These are phyloP conservation scores for Onychomys leucogaster DNA, from an alignment of 2,797 vertebrate species.

Conservation along the genomic window DNA sequence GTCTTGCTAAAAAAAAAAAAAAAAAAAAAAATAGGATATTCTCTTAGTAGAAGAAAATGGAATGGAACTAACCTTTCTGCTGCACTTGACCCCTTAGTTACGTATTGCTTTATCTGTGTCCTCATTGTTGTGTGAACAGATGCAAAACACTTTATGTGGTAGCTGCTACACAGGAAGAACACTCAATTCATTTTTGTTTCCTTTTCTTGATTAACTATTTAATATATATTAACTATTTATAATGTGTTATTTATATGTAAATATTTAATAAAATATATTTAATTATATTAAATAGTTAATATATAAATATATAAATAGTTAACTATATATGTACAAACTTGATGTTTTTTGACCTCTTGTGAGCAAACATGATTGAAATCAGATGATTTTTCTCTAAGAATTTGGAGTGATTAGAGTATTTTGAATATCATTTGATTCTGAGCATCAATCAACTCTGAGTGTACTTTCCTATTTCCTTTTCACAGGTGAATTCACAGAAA, in stretches of 20 bases:
- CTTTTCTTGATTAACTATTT: background rate
- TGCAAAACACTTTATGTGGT: background rate
- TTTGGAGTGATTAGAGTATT: background rate
- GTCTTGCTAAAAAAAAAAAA: background rate
- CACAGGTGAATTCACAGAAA: background rate
- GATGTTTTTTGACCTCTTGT: background rate
- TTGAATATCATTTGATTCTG: background rate
- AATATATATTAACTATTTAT: too few relatives aligned
- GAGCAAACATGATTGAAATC: background rate
- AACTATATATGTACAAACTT: background rate
- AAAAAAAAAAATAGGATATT: background rate
- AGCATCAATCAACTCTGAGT: background rate
- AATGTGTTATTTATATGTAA: too few relatives aligned
- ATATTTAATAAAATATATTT: too few relatives aligned
- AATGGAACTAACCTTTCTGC: background rate
- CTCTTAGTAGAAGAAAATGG: background rate
- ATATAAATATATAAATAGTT: too few relatives aligned
- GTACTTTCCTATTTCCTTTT: background rate
- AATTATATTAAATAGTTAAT: too few relatives aligned
- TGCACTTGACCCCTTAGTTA: background rate
- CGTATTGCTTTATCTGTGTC: background rate
- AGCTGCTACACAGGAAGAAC: background rate
- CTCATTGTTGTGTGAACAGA: background rate
- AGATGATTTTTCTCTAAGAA: background rate
- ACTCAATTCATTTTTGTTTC: background rate